Percentiles rank a stretch among this genome's conserved stretches.
Conservation (phyloP, 2,888 invertebrate species). For the Drosophila atripex region DNA sequence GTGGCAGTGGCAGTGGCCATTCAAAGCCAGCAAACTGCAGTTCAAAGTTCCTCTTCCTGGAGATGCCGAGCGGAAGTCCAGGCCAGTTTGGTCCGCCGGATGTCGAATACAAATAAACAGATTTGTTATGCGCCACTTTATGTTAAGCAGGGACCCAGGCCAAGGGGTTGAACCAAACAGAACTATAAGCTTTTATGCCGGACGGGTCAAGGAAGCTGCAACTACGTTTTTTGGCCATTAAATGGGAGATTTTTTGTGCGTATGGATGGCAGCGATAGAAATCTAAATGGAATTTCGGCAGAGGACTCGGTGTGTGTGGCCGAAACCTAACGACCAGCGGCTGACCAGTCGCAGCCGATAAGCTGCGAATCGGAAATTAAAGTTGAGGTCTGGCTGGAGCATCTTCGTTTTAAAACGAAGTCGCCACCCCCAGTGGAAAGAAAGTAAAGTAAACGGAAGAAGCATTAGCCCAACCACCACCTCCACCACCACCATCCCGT, state of each 20-base stretch:
- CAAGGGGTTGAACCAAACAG: constrained; percentile 56
- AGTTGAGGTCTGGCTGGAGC: constrained; percentile 56
- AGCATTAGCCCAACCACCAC: constrained; percentile 26
- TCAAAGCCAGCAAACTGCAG: constrained; percentile 52
- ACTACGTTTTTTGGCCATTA: constrained; percentile 65
- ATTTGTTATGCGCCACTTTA: constrained; percentile 80
- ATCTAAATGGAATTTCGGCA: constrained; percentile 75
- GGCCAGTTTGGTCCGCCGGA: constrained; percentile 45
- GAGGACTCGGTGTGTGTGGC: constrained; percentile 32
- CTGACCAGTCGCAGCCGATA: constrained; percentile 62
- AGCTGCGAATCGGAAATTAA: constrained; percentile 77
- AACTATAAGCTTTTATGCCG: constrained; percentile 78
- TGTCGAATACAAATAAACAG: constrained; percentile 74
- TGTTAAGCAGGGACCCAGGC: constrained; percentile 56
- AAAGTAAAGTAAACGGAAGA: constrained; percentile 35
- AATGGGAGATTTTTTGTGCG: constrained; percentile 48
- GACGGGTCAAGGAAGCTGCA: constrained; percentile 67
- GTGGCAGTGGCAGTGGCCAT: constrained; percentile 54
- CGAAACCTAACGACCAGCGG: constrained; percentile 39
- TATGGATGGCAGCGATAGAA: constrained; percentile 70
- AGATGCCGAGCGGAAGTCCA: constrained; percentile 51
- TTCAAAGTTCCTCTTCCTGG: constrained; percentile 52
- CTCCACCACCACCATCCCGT: constrained; percentile 1
- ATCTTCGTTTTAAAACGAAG: constrained; percentile 61
- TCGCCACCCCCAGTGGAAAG: constrained; percentile 37